Base-by-base conservation (phyloP, 2,113 vertebrate species). In the Sisor rabdophorus region DNA sequence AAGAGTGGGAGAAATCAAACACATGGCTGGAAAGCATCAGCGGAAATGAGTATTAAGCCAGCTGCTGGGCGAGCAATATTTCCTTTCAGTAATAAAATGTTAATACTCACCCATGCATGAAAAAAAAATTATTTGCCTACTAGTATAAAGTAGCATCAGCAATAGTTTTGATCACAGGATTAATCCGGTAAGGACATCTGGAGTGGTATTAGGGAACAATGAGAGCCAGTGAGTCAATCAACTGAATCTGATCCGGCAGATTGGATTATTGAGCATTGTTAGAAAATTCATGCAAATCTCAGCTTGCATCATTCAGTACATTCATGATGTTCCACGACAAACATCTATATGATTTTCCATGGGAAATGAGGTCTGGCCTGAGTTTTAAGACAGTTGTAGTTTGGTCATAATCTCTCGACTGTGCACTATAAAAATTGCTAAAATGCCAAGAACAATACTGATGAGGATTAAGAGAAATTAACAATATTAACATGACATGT, bases 351-450 rank as follows among this genome's bases (percentile, higher is more conserved):
- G 12, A 48, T 68, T n/a, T 50, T 40, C 58, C 30, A 32, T 53
- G 54, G 77, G 70, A 74, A 55, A 26, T 15, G 24, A 48, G 40
- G 47, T 48, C 24, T 47, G 63, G 20, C 74, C 10, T 28, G 11
- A 30, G 53, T 68, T 63, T 55, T 30, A 71, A 84, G 78, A 79
- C 76, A 78, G 75, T 70, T 70, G 58, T 2, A 68, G 52, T 63
- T 47, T 26, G 47, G 75, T 53, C 9, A 22, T 36, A 2, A 36
- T 6, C 32, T 36, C 6, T 36, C 32, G 2, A 36, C n/a, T n/a
- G n/a, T n/a, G n/a, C n/a, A n/a, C n/a, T n/a, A n/a, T n/a, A n/a
- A n/a, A n/a, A n/a, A n/a, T n/a, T n/a, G n/a, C n/a, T n/a, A n/a
- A n/a, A n/a, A n/a, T n/a, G n/a, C n/a, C n/a, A n/a, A n/a, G n/a